Base-by-base conservation (phyloP, 2,113 vertebrate species). In the Lepisosteus osseus region DNA sequence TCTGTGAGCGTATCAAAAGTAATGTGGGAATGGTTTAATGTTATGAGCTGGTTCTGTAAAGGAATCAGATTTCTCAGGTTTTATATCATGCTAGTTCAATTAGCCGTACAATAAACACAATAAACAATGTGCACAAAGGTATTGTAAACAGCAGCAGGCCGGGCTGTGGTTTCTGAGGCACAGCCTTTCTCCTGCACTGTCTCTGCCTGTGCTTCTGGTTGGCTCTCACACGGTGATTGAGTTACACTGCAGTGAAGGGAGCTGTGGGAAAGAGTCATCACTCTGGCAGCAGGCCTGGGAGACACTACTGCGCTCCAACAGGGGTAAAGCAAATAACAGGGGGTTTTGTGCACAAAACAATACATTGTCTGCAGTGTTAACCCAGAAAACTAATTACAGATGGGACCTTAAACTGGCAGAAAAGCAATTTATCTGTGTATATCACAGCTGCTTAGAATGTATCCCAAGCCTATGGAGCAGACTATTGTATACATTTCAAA, bases 221-320 rank as follows among this genome's bases (percentile, higher is more conserved):
- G 72, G 76, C 79, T 84, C 80, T 90, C 89, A 62, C 88, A 91
- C 76, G 77, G 83, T 3, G 79, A 93, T 84, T 89, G 86, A 79
- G 78, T 92, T 92, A 87, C 87, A 85, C 76, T 62, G 79, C 79
- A 75, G 73, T 75, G 74, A 83, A 82, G 79, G 56, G 81, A 78
- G 81, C 85, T 88, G 84, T 89, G 89, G 83, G 87, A 92, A 90
- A 65, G 42, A 86, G 80, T 79, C 76, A 51, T 56, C 78, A 72
- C 44, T 3, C 78, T 86, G 82, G 85, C 82, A 78, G 76, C 7
- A 56, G 77, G 78, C 62, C 70, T 79, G 83, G 79, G 84, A 79
- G 81, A 71, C 72, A 71, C 64, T 61, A 61, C 67, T 75, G 65
- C 70, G 78, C 79, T 67, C 42, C 6, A 67, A 41, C 74, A 75